Percentiles rank a stretch among this genome's conserved stretches.
These are phyloP conservation scores for Nannobrachium achirus DNA, from an alignment of 2,113 vertebrate species.

Conservation along the genomic window DNA sequence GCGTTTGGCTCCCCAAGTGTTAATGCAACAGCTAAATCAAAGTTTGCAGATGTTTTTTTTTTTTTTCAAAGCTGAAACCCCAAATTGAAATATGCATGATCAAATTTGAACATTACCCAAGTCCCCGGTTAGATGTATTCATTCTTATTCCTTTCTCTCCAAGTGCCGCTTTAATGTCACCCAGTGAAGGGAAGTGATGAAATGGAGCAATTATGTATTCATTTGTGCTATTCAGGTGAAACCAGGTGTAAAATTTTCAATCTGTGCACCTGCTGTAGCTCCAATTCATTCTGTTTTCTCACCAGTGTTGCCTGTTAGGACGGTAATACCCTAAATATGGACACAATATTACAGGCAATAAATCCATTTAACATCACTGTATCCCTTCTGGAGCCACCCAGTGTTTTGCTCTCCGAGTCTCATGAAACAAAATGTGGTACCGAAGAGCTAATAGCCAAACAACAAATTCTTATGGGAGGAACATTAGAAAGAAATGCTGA, in stretches of 20 bases:
- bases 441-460: slow-evolving; percentile 19
- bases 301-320: slow-evolving; percentile 57
- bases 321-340: slow-evolving; percentile 64
- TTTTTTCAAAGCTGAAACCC: not conserved
- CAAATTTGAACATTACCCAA: slow-evolving; percentile 52
- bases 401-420: slow-evolving; percentile 25
- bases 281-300: slow-evolving; percentile 63
- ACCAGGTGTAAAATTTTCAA: slow-evolving; percentile 80
- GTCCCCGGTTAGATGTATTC: slow-evolving; percentile 56
- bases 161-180: slow-evolving; percentile 66
- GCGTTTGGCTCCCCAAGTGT: too few relatives aligned
- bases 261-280: slow-evolving; percentile 75
- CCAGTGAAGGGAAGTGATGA: slow-evolving; percentile 71
- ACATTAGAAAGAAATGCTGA: slow-evolving; percentile 25
- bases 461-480: slow-evolving; percentile 28
- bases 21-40: slow-evolving; percentile 53
- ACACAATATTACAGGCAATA: slow-evolving; percentile 62
- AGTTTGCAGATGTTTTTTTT: slow-evolving; percentile 3
- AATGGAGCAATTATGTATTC: slow-evolving; percentile 76
- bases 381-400: slow-evolving; percentile 35
- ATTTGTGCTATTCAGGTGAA: slow-evolving; percentile 77
- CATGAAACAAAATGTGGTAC: slow-evolving; percentile 24
- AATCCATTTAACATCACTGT: slow-evolving; percentile 58
- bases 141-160: slow-evolving; percentile 54
- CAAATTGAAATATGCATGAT: slow-evolving; percentile 64